phyloP scores from a whole-genome alignment of 2,888 invertebrate species.

The Platycnemis pennipes region DNA sequence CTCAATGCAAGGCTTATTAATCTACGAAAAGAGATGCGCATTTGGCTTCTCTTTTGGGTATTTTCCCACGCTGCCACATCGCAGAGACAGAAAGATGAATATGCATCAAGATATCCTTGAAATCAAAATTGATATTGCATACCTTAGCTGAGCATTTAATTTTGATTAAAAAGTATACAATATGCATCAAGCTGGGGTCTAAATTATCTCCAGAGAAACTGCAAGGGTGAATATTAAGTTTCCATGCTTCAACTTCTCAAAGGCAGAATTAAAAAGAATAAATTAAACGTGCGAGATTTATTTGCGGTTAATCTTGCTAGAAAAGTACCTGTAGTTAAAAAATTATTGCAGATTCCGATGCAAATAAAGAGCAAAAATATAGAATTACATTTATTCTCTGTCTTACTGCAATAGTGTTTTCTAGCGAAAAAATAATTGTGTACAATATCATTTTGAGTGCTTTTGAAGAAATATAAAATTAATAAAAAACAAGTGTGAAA shows the following conservation, averaged over 20 bases:
- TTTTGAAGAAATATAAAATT: no score
- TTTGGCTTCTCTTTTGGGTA: neutral
- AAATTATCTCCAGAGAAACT: neutral
- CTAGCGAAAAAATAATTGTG: no score
- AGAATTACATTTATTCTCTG: no score
- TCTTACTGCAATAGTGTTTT: no score
- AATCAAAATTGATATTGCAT: slow-evolving; percentile 8
- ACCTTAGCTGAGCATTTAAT: neutral
- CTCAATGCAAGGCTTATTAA: no score
- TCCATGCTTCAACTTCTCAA: neutral
- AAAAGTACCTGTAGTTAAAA: neutral
- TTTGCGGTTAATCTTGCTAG: neutral
- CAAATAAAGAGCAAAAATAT: neutral
- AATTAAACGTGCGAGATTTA: neutral
- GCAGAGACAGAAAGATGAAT: neutral
- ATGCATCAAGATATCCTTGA: neutral
- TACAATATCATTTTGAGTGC: no score
- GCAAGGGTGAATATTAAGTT: neutral
- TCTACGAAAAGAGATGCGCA: neutral
- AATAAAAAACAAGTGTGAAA: no score
- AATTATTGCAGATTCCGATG: neutral
- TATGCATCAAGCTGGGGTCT: neutral
- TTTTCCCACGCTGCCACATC: neutral
- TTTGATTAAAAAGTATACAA: neutral
- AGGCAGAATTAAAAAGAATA: neutral